These are phyloP conservation scores for Petrolisthes manimaculis DNA, from an alignment of 2,888 invertebrate species.

Conservation along the genomic window DNA sequence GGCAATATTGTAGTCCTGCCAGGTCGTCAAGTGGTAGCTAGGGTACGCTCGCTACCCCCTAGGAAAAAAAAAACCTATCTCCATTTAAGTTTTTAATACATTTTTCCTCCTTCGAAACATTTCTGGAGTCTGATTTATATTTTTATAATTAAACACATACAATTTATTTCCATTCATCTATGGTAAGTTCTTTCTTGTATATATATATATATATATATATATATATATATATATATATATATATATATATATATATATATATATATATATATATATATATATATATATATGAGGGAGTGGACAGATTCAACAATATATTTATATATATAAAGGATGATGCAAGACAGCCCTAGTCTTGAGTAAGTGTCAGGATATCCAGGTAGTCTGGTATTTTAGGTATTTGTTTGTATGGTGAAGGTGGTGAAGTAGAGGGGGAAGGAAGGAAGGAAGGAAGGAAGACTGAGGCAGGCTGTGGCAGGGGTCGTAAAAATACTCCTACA, in stretches of 20 bases:
- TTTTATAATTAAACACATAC: not conserved
- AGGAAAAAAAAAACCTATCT: not conserved
- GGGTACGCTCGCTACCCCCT: not conserved
- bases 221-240: conserved; percentile 50
- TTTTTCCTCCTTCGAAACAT: not conserved
- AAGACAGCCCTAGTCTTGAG: not conserved
- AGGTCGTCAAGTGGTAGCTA: not conserved
- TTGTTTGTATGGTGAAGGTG: not conserved
- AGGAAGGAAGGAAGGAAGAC: too few species aligned
- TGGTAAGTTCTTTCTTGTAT: conserved; percentile 27
- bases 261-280: conserved; percentile 45
- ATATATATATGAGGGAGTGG: conserved; percentile 16
- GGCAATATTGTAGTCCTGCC: too few species aligned
- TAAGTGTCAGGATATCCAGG: not conserved
- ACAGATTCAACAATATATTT: not conserved
- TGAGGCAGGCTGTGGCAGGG: not conserved
- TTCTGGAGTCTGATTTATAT: not conserved
- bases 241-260: conserved; percentile 32
- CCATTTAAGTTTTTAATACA: not conserved
- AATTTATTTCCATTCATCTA: conserved; percentile 3
- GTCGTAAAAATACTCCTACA: too few species aligned
- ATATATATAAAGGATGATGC: not conserved
- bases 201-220: conserved; percentile 50
- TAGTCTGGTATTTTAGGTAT: not conserved
- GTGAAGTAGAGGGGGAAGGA: not conserved